Conservation (phyloP, 2,888 invertebrate genomes). For the Rhorus exstirpatorius region DNA sequence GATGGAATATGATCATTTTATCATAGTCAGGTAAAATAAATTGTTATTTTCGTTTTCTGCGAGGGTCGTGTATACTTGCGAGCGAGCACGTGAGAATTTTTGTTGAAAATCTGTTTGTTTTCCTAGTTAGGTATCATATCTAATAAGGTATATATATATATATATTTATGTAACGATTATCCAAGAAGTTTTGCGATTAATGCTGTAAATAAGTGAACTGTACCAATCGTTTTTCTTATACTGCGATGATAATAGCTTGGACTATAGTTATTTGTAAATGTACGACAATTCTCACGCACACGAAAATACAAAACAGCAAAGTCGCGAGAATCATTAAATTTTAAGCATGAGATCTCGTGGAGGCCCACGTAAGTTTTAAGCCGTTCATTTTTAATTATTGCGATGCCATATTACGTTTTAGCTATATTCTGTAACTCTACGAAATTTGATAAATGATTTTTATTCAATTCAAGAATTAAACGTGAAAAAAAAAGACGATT, state of each 20-base stretch:
- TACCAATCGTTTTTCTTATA: slow-evolving; percentile 78
- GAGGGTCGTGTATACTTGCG: slow-evolving; percentile 36
- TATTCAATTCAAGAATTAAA: slow-evolving; percentile 78
- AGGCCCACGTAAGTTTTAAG: slow-evolving; percentile 74
- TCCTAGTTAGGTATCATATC: slow-evolving; percentile 65
- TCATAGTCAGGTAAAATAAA: background rate
- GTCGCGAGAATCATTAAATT: slow-evolving; percentile 40
- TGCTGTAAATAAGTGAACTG: slow-evolving; percentile 80
- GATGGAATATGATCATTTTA: too few relatives aligned
- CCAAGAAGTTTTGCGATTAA: slow-evolving; percentile 74
- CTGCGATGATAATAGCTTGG: slow-evolving; percentile 71
- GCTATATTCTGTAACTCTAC: slow-evolving; percentile 68
- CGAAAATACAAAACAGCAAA: slow-evolving; percentile 15
- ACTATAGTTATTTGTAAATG: slow-evolving; percentile 77
- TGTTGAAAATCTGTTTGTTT: slow-evolving; percentile 53
- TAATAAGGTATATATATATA: slow-evolving; percentile 38
- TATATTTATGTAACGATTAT: slow-evolving; percentile 53
- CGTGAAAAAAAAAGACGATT: slow-evolving; percentile 51
- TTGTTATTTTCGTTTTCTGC: background rate
- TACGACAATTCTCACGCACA: slow-evolving; percentile 65
- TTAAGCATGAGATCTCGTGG: slow-evolving; percentile 70
- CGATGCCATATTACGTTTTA: slow-evolving; percentile 80
- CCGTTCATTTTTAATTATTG: slow-evolving; percentile 76
- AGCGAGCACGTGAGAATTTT: slow-evolving; percentile 45
- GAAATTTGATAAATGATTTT: slow-evolving; percentile 74